A percentile compares a stretch with the other conserved stretches of the same genome.
Evolutionary conservation across 2,797 vertebrate genomes (phyloP).

Genomic region (Cynopterus sphinx): DNA sequence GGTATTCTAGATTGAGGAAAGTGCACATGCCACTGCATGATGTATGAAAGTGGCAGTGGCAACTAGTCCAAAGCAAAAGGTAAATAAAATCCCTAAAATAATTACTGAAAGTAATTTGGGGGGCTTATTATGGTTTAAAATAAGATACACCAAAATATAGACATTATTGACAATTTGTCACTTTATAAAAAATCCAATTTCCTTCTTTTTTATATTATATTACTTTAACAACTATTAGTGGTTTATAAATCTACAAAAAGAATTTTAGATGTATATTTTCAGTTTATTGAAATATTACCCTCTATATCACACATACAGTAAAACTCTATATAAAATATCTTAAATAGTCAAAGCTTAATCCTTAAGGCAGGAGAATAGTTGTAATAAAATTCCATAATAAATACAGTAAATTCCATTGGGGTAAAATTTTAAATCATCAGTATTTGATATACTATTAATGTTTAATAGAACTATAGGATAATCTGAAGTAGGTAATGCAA

Average conservation of each 20-base stretch:
- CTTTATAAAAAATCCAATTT: neutral
- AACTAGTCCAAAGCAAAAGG: neutral
- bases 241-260: neutral
- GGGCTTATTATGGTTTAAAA: neutral
- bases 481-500: slow-evolving; percentile 3
- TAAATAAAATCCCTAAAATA: neutral
- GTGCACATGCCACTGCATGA: neutral
- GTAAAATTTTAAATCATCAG: neutral
- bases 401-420: neutral
- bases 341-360: slow-evolving; percentile 25
- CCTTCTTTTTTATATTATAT: neutral
- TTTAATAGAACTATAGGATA: neutral
- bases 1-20: neutral
- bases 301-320: neutral
- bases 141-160: neutral
- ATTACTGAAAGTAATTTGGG: neutral
- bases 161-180: neutral
- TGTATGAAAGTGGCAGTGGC: neutral
- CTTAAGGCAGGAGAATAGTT: neutral
- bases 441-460: neutral
- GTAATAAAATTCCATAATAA: neutral
- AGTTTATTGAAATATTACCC: slow-evolving; percentile 23
- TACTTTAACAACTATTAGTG: neutral
- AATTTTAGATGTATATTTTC: slow-evolving; percentile 45
- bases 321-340: neutral